Base-by-base conservation (phyloP, 2,888 invertebrate genomes). In the Bhutanitis thaidina region DNA sequence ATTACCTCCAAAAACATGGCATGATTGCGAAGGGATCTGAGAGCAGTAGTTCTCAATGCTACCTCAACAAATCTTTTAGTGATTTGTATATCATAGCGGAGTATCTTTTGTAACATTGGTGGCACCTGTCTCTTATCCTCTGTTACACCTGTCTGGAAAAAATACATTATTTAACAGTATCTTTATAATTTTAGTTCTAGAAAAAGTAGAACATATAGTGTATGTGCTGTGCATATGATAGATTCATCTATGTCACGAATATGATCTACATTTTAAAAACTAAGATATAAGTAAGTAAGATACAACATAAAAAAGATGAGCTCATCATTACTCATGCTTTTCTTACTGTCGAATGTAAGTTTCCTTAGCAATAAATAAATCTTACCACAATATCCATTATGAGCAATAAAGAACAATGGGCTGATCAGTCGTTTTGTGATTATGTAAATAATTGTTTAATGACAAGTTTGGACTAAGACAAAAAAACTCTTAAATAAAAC, bases 1-100 rank as follows among this genome's bases (percentile, higher is more conserved):
- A 32, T 58, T 79, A 92, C 92, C 87, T 92, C 92, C 57, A 92
- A 76, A 46, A 90, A 79, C 71, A 89, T 90, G 10, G 90, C 89
- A 77, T 92, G 90, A 50, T 86, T 86, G n/a, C 89, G 80, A 40
- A 91, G 70, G 7, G 91, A 89, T 53, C 89, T 80, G 38, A 91
- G 62, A 3, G 90, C 83, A 20, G 91, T 77, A 45, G 79, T 77
- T 61, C 77, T 83, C 39, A 91, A 71, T 7, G 89, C 84, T 59
- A 73, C 68, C 48, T 87, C 80, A 37, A 91, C 85, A 77, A 92
- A 85, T 54, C 74, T 81, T 55, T 91, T 90, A 0, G 92, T 91
- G 40, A 90, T 60, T 60, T 87, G 78, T 13, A 84, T 77, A 75
- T 92, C 92, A 60, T 82, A 77, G 29, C 79, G 75, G 43, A 92